These are phyloP conservation scores for Sipunculus nudus DNA, from an alignment of 2,888 invertebrate species.

Conservation along the genomic window DNA sequence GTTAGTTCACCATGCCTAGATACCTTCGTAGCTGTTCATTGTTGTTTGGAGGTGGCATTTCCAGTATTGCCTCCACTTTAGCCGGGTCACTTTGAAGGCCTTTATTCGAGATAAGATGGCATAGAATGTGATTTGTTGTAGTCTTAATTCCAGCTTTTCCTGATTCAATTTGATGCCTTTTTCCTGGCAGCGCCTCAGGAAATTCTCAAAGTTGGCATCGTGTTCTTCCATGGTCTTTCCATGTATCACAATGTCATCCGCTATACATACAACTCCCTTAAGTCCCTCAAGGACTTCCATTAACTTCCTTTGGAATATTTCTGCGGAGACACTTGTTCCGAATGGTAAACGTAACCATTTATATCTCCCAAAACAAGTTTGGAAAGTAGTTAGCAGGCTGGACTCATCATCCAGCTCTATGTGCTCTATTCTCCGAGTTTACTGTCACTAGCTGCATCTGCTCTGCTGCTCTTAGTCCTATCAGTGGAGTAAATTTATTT, in stretches of 20 bases:
- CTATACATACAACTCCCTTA: constrained; percentile 30
- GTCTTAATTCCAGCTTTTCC: no score
- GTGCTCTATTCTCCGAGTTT: constrained; percentile 27
- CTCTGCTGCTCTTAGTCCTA: constrained; percentile 3
- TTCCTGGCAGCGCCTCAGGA: constrained; percentile 32
- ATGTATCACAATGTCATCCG: constrained; percentile 34
- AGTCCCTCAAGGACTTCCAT: constrained; percentile 26
- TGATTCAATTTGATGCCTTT: constrained; percentile 28
- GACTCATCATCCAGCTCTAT: constrained; percentile 31
- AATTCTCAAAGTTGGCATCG: constrained; percentile 17
- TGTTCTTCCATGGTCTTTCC: constrained; percentile 23
- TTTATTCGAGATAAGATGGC: no score
- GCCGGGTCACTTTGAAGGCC: no score
- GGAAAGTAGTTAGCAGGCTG: constrained; percentile 32
- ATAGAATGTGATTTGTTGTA: no score
- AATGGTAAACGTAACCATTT: constrained; percentile 36
- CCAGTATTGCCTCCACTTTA: no score
- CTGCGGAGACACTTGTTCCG: constrained; percentile 26
- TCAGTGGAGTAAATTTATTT: constrained; percentile 15
- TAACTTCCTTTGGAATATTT: constrained; percentile 37
- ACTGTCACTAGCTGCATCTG: constrained; percentile 20
- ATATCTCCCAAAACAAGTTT: constrained; percentile 30
- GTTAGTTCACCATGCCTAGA: no score
- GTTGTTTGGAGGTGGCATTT: no score
- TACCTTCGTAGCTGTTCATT: no score